Conservation (phyloP, 2,888 invertebrate species). For the Calephelis perditalis region DNA sequence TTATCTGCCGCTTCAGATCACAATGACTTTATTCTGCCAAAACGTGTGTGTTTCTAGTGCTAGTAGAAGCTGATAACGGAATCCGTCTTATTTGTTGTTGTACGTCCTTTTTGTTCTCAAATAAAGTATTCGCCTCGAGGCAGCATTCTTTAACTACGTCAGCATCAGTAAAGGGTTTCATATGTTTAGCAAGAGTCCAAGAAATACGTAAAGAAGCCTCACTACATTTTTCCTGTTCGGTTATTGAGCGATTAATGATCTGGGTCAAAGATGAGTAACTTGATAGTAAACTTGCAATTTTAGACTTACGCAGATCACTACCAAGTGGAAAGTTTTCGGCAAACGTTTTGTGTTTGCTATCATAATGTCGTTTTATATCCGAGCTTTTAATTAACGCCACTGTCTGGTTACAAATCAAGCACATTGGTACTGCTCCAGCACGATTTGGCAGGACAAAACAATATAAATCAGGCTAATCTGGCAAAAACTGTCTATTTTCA, state of each 20-base stretch:
- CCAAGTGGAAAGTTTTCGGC: neutral
- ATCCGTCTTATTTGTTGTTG: slow-evolving; percentile 23
- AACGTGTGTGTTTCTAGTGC: slow-evolving; percentile 23
- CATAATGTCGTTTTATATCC: too few species aligned
- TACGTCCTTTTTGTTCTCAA: slow-evolving; percentile 28
- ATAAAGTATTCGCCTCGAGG: slow-evolving; percentile 24
- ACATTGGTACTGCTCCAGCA: too few species aligned
- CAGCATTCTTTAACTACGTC: slow-evolving; percentile 30
- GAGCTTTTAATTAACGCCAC: too few species aligned
- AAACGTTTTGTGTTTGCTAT: neutral
- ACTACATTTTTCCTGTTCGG: slow-evolving; percentile 28
- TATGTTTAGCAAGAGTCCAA: slow-evolving; percentile 26
- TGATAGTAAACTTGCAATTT: slow-evolving; percentile 17
- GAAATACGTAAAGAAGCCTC: slow-evolving; percentile 28
- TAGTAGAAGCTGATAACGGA: slow-evolving; percentile 25
- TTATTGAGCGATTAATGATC: slow-evolving; percentile 28
- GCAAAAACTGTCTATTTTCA: too few species aligned
- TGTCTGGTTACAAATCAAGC: too few species aligned
- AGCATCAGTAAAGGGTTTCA: slow-evolving; percentile 28
- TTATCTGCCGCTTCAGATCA: slow-evolving; percentile 27
- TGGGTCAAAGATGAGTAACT: slow-evolving; percentile 29
- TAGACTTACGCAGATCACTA: neutral
- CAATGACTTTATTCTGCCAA: slow-evolving; percentile 25
- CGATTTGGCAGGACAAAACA: too few species aligned
- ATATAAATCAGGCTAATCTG: too few species aligned